A percentile compares a stretch with the other conserved stretches of the same genome.
phyloP scores from a whole-genome alignment of 2,888 invertebrate species.

The Metacarcinus magister region DNA sequence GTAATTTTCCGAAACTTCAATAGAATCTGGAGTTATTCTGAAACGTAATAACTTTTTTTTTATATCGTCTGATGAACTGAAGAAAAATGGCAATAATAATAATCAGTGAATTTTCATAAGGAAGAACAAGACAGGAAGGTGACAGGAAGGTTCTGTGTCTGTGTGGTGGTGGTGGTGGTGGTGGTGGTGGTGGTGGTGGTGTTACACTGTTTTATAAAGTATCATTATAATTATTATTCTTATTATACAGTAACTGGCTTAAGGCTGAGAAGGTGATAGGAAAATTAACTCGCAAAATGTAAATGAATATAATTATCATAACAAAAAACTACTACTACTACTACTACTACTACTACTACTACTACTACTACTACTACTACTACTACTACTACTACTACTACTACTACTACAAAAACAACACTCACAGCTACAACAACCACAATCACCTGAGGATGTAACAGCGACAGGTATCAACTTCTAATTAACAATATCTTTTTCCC shows the following conservation, averaged over 20 bases:
- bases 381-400: neutral
- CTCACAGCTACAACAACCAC: neutral
- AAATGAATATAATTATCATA: no score
- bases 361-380: neutral
- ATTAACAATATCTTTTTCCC: neutral
- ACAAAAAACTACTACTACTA: neutral
- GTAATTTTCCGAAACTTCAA: neutral
- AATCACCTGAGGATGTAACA: neutral
- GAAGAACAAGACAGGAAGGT: neutral
- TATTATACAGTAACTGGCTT: no score
- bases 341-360: neutral
- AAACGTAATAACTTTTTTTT: neutral
- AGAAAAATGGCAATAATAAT: neutral
- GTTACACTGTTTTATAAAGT: neutral
- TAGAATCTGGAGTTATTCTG: neutral
- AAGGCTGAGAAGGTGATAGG: no score
- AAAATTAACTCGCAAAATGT: no score
- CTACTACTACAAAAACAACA: neutral
- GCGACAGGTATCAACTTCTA: neutral
- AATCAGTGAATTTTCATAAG: neutral
- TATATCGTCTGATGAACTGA: neutral
- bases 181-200: neutral
- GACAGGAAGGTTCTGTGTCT: neutral
- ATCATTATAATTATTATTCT: no score
- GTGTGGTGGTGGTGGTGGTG: slow-evolving; percentile 30